Evolutionary conservation across 1,140 invertebrate species (phyloP), one percentile per base, ranked within the genome.

Genomic region (Saccostrea glomerata): DNA sequence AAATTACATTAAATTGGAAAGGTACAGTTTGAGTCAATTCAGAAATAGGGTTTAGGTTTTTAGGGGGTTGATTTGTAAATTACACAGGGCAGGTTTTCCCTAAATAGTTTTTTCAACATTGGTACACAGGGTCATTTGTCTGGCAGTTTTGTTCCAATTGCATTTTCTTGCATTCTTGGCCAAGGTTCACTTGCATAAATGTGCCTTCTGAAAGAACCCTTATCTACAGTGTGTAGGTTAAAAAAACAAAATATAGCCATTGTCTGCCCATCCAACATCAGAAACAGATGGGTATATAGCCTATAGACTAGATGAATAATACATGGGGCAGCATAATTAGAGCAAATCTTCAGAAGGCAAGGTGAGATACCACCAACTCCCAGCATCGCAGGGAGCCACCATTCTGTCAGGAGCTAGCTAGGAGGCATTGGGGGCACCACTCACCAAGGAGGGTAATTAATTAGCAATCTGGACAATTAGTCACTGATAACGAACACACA

Each of bases 91-190:
- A 66, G 60, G 60, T 66, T 66, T 66, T 47, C 60, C 70, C 5
- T 30, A 25, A 25, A 63, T 17, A 63, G 17, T 63, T 63, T 77
- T 25, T 30, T 77, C 70, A 15, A 12, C 25, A 30, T 36, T 15
- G 11, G 70, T 77, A 25, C 70, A 60, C 56, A 73, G 12, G 23
- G 70, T 77, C 36, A 77, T 77, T 77, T 36, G 70, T 77, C 70
- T 77, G 13, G 70, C 70, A 77, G 30, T 77, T 36, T 77, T 7
- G 4, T 73, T 25, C 70, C 23, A 0, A 20, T 5, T 63, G n/a
- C 30, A 15, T 13, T n/a, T n/a, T 12, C 25, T 30, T 36, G 70
- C 70, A 77, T 77, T 77, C 25, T 36, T 77, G 70, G 70, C 70
- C 25, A 0, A 77, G 70, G 70, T 15, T 60, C 25, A 25, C n/a